A percentile compares a stretch with the other conserved stretches of the same genome.
Conservation (phyloP, 2,113 vertebrate genomes). For the Ifrita kowaldi region DNA sequence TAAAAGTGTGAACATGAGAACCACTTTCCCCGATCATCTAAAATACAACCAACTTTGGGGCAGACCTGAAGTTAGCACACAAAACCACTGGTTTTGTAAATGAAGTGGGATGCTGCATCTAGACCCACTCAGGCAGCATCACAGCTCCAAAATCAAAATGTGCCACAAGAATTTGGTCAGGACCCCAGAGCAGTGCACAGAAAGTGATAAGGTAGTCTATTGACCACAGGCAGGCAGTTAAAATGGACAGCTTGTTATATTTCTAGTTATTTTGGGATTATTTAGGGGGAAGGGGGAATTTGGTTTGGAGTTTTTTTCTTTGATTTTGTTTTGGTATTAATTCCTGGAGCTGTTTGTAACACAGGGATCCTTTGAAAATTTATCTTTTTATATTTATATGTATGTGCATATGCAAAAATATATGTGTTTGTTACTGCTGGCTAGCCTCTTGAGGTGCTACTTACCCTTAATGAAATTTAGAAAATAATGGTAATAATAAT, state of each 20-base stretch:
- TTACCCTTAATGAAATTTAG: neutral
- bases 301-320: neutral
- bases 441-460: neutral
- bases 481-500: neutral
- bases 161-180: neutral
- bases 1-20: neutral
- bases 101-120: neutral
- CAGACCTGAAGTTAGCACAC: neutral
- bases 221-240: neutral
- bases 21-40: neutral
- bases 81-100: neutral
- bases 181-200: accelerated
- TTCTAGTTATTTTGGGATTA: neutral
- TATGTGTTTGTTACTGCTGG: neutral
- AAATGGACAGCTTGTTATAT: neutral
- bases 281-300: accelerated
- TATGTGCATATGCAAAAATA: neutral
- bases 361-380: neutral
- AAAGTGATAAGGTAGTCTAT: neutral
- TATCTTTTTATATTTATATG: neutral
- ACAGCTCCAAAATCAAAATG: neutral
- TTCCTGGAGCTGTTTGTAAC: neutral
- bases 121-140: neutral
- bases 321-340: neutral
- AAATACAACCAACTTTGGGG: neutral